Evolutionary conservation across 2,888 invertebrate genomes (phyloP), one percentile per base, ranked within the genome.

Genomic region (Xestoiulus laeticollis): DNA sequence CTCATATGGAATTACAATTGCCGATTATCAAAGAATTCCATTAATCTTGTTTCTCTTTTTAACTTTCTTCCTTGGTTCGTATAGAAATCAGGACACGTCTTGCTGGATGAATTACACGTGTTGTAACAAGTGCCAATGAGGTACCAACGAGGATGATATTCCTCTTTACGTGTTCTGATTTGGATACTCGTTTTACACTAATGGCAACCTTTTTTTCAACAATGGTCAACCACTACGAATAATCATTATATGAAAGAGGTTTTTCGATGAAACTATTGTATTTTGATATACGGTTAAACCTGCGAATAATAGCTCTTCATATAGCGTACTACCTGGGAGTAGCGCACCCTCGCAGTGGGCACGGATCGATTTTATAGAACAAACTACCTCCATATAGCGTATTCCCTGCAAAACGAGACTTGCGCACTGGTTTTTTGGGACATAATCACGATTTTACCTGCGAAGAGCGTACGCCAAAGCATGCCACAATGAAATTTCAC

Each of bases 21-120:
- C 26, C 68, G 68, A 68, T 68, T 68, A 68, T 68, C 68, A 26
- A 68, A 68, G 68, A 68, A 68, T 68, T 68, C 68, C 68, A 68
- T 68, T 68, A 68, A 68, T 68, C 26, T 26, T 12, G 12, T 68
- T 68, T 68, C 68, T 26, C 26, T 10, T 68, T 68, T 68, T 26
- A 6, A 59, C n/a, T 22, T 59, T 59, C 68, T 0, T 68, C 26
- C 8, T 22, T 26, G 12, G 68, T 14, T 68, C 5, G 26, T 68
- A 26, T 26, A 68, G 26, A 4, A 68, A 68, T 68, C 68, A 68
- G n/a, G 26, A 68, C 68, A 68, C 68, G 68, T 68, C 12, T 26
- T 68, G 6, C 8, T 12, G 26, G 26, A 26, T 68, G 68, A 68
- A 26, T 68, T 68, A 68, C 26, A 26, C 26, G 26, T 26, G 26